These are phyloP conservation scores for Eupithecia inturbata DNA, from an alignment of 2,888 invertebrate genomes.

Conservation along the genomic window DNA sequence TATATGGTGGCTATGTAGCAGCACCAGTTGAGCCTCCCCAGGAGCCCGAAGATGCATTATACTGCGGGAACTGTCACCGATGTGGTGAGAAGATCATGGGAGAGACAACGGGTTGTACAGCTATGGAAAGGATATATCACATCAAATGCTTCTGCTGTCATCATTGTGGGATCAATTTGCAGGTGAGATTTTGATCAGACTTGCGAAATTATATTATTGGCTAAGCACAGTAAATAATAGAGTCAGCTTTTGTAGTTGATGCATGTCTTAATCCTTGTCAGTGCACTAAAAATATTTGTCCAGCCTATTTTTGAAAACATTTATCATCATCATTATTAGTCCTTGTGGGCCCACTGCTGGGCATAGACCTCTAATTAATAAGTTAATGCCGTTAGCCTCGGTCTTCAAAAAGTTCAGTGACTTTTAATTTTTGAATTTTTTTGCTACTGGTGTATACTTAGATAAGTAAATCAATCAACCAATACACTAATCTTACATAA, in stretches of 20 bases:
- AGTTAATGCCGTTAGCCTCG: neutral
- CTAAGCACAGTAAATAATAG: constrained; percentile 1
- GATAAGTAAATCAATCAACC: neutral
- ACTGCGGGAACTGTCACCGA: constrained; percentile 94
- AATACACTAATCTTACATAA: neutral
- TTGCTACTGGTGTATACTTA: no score
- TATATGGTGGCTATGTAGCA: constrained; percentile 85
- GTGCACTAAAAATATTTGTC: neutral
- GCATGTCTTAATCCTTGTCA: neutral
- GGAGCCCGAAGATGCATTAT: constrained; percentile 87
- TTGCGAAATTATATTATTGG: neutral
- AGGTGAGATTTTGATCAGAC: constrained; percentile 76
- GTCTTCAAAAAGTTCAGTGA: neutral
- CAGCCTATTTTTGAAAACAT: neutral
- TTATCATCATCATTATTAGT: neutral
- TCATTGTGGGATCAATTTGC: constrained; percentile 92
- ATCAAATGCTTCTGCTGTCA: constrained; percentile 97
- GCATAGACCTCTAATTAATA: neutral
- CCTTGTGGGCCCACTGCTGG: neutral
- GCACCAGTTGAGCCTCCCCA: constrained; percentile 93
- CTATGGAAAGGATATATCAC: constrained; percentile 98
- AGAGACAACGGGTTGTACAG: constrained; percentile 98
- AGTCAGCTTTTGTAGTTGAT: no score
- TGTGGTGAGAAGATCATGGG: constrained; percentile 97
- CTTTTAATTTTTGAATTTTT: neutral